phyloP scores from a whole-genome alignment of 2,888 invertebrate genomes.

The Pseudeuparius sepicola region DNA sequence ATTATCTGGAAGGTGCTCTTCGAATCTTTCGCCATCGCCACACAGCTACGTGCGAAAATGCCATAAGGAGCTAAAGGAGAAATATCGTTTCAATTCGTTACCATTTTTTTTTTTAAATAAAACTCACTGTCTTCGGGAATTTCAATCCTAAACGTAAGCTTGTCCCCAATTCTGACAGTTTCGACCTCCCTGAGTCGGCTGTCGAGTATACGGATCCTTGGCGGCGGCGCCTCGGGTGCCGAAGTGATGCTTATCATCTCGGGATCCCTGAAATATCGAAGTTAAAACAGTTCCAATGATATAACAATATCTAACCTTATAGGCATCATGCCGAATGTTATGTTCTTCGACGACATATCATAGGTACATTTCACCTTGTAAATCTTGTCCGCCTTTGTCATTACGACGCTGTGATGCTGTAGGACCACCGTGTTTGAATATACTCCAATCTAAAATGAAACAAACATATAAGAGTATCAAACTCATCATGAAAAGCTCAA shows the following conservation, averaged over 20 bases:
- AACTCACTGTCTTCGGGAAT: slow-evolving; percentile 90
- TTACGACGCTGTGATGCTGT: slow-evolving; percentile 91
- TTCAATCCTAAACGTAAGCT: slow-evolving; percentile 90
- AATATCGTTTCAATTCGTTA: slow-evolving; percentile 9
- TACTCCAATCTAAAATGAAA: slow-evolving; percentile 67
- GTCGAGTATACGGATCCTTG: slow-evolving; percentile 86
- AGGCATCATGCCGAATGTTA: slow-evolving; percentile 96
- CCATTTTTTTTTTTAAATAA: slow-evolving; percentile 1
- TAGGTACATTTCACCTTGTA: slow-evolving; percentile 95
- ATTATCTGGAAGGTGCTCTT: slow-evolving; percentile 94
- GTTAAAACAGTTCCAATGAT: not conserved
- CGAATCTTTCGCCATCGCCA: slow-evolving; percentile 94
- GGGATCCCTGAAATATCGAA: slow-evolving; percentile 57
- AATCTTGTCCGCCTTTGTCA: slow-evolving; percentile 94
- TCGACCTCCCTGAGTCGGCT: slow-evolving; percentile 80
- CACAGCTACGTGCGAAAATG: slow-evolving; percentile 90
- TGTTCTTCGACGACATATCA: slow-evolving; percentile 93
- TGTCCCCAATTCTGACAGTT: slow-evolving; percentile 89
- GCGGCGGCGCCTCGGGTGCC: slow-evolving; percentile 89
- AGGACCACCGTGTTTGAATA: slow-evolving; percentile 91
- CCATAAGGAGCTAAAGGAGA: slow-evolving; percentile 76
- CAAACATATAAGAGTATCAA: slow-evolving; percentile 2
- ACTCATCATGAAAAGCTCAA: too few species aligned
- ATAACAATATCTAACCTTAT: too few species aligned
- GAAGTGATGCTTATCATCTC: slow-evolving; percentile 95